phyloP scores from a whole-genome alignment of 2,113 vertebrate species.

The Mormyrus iriodes region DNA sequence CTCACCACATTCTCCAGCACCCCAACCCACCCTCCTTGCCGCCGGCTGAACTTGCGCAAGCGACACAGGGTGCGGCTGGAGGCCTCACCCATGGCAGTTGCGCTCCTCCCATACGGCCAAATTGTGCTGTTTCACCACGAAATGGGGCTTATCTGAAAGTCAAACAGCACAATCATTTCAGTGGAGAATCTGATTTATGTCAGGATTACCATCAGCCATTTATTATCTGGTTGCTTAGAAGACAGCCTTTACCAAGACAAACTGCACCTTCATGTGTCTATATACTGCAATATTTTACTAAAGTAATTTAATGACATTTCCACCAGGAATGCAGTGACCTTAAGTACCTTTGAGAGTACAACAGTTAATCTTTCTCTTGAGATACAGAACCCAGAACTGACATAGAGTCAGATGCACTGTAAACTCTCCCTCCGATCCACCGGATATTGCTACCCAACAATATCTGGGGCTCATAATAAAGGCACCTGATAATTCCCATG shows the following conservation, averaged over 20 bases:
- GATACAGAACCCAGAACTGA: neutral
- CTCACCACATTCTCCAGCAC: neutral
- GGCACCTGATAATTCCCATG: neutral
- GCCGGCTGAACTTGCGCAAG: neutral
- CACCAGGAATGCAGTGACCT: neutral
- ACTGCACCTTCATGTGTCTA: neutral
- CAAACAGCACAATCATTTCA: neutral
- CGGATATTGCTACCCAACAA: neutral
- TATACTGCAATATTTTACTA: constrained; percentile 10
- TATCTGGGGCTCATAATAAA: neutral
- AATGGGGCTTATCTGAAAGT: constrained; percentile 2
- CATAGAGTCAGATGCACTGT: neutral
- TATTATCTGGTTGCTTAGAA: constrained; percentile 9
- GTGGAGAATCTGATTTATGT: neutral
- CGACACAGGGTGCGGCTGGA: neutral
- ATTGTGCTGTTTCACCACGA: neutral
- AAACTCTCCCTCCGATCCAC: neutral
- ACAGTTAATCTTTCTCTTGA: neutral
- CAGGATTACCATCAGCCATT: neutral
- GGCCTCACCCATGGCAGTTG: neutral
- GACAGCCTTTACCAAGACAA: neutral
- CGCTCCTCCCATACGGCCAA: constrained; percentile 6
- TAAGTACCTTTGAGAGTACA: neutral
- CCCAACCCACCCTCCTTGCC: neutral
- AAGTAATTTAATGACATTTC: neutral